A percentile compares a stretch with the other conserved stretches of the same genome.
These are phyloP conservation scores for Larimichthys polyactis DNA, from an alignment of 2,113 vertebrate genomes.

Conservation along the genomic window DNA sequence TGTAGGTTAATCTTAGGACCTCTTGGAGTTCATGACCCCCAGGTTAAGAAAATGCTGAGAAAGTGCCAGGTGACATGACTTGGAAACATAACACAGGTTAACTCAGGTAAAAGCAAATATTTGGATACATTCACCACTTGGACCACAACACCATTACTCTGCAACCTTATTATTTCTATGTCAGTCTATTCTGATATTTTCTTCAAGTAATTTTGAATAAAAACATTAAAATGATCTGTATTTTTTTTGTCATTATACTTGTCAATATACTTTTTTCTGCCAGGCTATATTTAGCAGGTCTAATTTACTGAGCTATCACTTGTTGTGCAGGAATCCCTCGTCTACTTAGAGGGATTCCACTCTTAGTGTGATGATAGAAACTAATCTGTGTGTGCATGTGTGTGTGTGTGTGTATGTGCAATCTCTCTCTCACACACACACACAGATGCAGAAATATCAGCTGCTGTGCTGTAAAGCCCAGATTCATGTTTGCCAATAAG, in stretches of 20 bases:
- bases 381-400: slow-evolving; percentile 41
- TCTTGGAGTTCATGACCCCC: too few species aligned
- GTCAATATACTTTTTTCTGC: neutral
- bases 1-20: too few species aligned
- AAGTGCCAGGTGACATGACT: neutral
- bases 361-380: slow-evolving; percentile 56
- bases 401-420: too few species aligned
- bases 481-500: slow-evolving; percentile 66
- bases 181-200: neutral
- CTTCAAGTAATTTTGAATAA: neutral
- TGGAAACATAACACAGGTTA: slow-evolving; percentile 4
- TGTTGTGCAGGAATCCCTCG: slow-evolving; percentile 46
- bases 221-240: neutral
- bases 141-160: neutral
- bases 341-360: slow-evolving; percentile 58
- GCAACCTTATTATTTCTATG: neutral
- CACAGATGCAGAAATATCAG: slow-evolving; percentile 44
- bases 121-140: neutral
- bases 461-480: slow-evolving; percentile 60
- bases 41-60: neutral
- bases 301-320: slow-evolving; percentile 37
- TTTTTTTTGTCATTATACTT: neutral
- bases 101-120: slow-evolving; percentile 31
- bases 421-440: neutral
- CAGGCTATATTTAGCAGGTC: slow-evolving; percentile 45